Evolutionary conservation across 2,797 vertebrate species (phyloP), one percentile per base, ranked within the genome.

Genomic region (Danionella dracula): DNA sequence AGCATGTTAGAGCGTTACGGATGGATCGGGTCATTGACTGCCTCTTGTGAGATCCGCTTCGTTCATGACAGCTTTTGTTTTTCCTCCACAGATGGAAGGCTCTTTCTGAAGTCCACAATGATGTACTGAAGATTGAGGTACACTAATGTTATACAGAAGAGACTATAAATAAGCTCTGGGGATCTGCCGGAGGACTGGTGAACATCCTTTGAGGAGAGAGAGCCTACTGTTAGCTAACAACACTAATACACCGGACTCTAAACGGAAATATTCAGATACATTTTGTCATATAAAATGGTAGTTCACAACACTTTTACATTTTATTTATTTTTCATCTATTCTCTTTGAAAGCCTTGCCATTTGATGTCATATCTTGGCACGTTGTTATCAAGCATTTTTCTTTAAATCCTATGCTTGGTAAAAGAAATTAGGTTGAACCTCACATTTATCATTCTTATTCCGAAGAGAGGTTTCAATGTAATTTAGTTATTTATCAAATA

Each of bases 71-170:
- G 70, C 79, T 63, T 89, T 75, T 27, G 62, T 55, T 63, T 77
- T 5, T 78, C 4, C 71, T 41, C 84, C 90, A 80, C 89, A 99
- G 95, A 98, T 87, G 94, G 94, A 85, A 91, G 94, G 90, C 93
- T 96, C 77, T 99, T 96, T 90, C 91, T 97, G 83, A 95, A 98
- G 89, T 91, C 92, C 66, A 80, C 91, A 69, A 93, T 94, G 83
- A 96, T 97, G 93, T 98, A 93, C 83, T 99, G 91, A 98, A 72
- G 77, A 50, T 13, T 72, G 76, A 68, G 45, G 29, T 76, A 44
- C 79, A 71, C 70, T 59, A 62, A 78, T 82, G 68, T 29, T 70
- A 76, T 21, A 51, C 56, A 68, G 75, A 82, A 82, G 83, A 71
- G 85, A 82, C 45, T 55, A 54, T 57, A 71, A 68, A 76, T 68